A percentile compares a stretch with the other conserved stretches of the same genome.
phyloP scores from a whole-genome alignment of 2,113 vertebrate genomes.

The Connochaetes taurinus region DNA sequence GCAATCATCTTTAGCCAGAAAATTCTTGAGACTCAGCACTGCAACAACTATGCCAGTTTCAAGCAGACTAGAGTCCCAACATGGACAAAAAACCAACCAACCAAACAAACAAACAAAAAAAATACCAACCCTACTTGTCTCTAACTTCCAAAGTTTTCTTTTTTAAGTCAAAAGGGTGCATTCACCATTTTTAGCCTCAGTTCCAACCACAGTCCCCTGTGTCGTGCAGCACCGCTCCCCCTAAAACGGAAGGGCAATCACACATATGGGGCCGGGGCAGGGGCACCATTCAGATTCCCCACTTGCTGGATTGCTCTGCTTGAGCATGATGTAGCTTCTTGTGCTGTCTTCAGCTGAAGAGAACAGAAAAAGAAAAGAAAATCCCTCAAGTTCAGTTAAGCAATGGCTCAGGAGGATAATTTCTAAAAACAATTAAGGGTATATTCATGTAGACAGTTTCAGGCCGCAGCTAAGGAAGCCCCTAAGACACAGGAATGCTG shows the following conservation, averaged over 20 bases:
- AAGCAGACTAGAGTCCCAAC: neutral
- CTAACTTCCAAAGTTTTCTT: neutral
- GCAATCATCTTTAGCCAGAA: neutral
- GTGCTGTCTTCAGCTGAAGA: neutral
- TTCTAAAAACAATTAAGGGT: slow-evolving; percentile 52
- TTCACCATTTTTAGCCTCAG: neutral
- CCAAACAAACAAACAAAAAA: neutral
- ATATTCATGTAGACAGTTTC: slow-evolving; percentile 57
- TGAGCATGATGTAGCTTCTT: neutral
- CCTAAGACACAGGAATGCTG: neutral
- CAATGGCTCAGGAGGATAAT: slow-evolving; percentile 28
- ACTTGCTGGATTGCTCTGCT: neutral
- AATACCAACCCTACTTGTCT: neutral
- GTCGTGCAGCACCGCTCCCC: neutral
- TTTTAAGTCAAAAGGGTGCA: neutral
- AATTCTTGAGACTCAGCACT: neutral
- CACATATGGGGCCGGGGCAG: accelerated
- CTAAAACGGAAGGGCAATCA: neutral
- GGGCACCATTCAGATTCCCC: neutral
- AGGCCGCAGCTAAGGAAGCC: slow-evolving; percentile 46
- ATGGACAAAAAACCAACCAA: neutral
- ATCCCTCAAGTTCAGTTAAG: slow-evolving; percentile 34
- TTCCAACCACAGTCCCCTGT: neutral
- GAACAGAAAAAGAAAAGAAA: neutral
- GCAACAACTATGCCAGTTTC: neutral